Evolutionary conservation across 2,113 vertebrate genomes (phyloP).

Genomic region (Canis aureus): DNA sequence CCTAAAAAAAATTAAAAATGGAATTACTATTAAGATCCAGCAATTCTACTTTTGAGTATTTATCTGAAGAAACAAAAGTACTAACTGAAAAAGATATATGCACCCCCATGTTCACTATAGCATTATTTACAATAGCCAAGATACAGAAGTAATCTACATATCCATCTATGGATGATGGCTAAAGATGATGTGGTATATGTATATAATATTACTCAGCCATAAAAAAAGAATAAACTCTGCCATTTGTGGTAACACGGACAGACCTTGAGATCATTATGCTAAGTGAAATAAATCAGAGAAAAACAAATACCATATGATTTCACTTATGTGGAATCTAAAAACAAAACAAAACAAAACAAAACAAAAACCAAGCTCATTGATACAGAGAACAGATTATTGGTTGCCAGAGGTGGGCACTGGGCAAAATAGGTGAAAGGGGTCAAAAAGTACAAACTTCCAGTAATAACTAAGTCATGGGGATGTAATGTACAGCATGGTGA

Average conservation of each 20-base stretch:
- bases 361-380: background rate
- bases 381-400: background rate
- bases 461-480: background rate
- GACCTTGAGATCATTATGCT: background rate
- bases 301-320: background rate
- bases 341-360: background rate
- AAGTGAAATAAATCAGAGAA: background rate
- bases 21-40: background rate
- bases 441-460: background rate
- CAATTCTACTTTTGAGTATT: background rate
- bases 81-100: background rate
- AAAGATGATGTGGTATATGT: background rate
- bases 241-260: background rate
- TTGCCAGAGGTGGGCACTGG: background rate
- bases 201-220: background rate
- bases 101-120: background rate
- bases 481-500: background rate
- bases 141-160: background rate
- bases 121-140: background rate
- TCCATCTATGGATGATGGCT: background rate
- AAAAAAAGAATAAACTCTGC: background rate
- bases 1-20: background rate
- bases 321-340: background rate
- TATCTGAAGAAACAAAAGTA: background rate
- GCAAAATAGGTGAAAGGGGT: background rate